Evolutionary conservation across 2,113 vertebrate genomes (phyloP).

Genomic region (Cryptotis parvus): DNA sequence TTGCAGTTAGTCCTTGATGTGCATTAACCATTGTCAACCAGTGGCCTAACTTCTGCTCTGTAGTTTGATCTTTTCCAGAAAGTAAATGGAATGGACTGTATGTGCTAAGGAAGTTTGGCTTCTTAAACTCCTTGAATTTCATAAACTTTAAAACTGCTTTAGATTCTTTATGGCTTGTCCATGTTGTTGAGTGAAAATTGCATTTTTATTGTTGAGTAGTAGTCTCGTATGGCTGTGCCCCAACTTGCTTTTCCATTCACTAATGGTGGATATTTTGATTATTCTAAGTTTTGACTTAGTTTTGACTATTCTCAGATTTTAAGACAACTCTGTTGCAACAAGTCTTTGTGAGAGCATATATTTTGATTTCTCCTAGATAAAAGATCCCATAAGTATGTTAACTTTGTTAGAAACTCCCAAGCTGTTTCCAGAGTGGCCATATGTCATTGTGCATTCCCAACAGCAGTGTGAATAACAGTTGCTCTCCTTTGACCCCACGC

Average conservation of each 20-base stretch:
- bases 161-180: neutral
- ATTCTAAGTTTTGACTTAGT: constrained; percentile 26
- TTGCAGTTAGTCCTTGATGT: neutral
- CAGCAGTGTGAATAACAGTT: neutral
- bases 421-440: neutral
- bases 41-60: neutral
- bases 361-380: constrained; percentile 22
- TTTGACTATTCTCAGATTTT: too few species aligned
- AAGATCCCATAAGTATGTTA: neutral
- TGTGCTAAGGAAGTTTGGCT: neutral
- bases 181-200: neutral
- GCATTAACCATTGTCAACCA: neutral
- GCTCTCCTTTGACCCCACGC: constrained; percentile 1
- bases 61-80: constrained; percentile 43
- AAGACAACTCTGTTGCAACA: neutral
- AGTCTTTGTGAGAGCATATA: neutral
- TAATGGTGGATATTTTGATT: constrained; percentile 19
- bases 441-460: neutral
- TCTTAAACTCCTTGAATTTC: neutral
- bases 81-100: neutral
- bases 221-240: constrained; percentile 1
- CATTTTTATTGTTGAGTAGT: neutral
- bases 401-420: neutral
- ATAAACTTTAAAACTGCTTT: too few species aligned
- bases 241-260: constrained; percentile 13